Base-by-base conservation (phyloP, 2,888 invertebrate genomes). In the Mythimna albipuncta region DNA sequence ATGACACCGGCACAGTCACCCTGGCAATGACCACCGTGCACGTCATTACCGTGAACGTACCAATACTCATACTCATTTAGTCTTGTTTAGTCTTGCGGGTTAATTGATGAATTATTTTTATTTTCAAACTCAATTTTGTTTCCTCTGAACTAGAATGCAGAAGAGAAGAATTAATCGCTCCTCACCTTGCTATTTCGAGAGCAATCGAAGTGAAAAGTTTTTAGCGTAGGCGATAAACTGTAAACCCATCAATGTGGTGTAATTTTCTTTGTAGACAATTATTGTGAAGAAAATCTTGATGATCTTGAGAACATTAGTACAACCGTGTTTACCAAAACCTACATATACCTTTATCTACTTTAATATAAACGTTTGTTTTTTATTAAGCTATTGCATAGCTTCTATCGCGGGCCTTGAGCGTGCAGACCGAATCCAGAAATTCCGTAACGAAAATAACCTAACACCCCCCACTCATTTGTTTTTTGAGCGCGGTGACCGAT, bases 21-120 rank as follows among this genome's bases (percentile, higher is more conserved):
- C 72, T 50, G 44, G 10, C 54, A 65, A 63, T 85, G 69, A 79
- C 63, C 72, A 79, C 54, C 70, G 69, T n/a, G 69, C 41, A 64
- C 68, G 67, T 65, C 35, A 74, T 58, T 69, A 32, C 55, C 63
- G 26, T 26, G 26, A 26, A 26, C 26, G 26, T 54, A 59, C 21
- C 55, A 58, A 81, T 58, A 47, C 21, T 70, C n/a, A 68, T 50
- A 52, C 52, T 57, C 68, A 50, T 68, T 68, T 57, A 58, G 54
- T 64, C 21, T 59, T 69, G 61, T 61, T 69, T 58, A 63, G 55
- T 61, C 61, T 59, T n/a, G 38, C 38, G 19, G 5, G 50, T 65
- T 65, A 57, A 69, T 64, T 67, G 21, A 38, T 76, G 26, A 13
- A 44, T 57, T 41, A 67, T 66, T 61, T 64, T 52, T n/a, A 26